A percentile compares a stretch with the other conserved stretches of the same genome.
Evolutionary conservation across 2,888 invertebrate species (phyloP).

Genomic region (Acleris emargana): DNA sequence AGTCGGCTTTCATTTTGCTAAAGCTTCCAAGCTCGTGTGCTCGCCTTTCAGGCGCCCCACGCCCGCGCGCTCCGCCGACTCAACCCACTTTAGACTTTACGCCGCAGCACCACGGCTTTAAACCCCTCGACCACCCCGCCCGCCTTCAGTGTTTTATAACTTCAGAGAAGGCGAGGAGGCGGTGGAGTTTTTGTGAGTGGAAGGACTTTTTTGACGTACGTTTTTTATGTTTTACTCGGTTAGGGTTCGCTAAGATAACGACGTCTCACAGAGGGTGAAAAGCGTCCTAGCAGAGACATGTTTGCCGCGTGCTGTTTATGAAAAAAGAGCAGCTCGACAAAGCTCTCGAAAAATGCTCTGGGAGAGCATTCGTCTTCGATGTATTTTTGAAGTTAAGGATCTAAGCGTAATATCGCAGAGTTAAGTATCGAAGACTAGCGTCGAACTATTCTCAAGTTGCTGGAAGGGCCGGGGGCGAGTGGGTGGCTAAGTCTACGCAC

Average conservation of each 20-base stretch:
- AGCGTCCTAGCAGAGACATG: constrained; percentile 62
- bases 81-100: constrained; percentile 68
- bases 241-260: constrained; percentile 82
- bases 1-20: constrained; percentile 83
- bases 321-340: constrained; percentile 33
- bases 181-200: constrained; percentile 79
- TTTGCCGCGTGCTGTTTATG: constrained; percentile 40
- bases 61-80: constrained; percentile 56
- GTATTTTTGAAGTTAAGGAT: constrained; percentile 28
- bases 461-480: constrained; percentile 58
- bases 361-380: constrained; percentile 30
- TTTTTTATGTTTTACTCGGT: constrained; percentile 83
- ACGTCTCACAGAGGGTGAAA: constrained; percentile 72
- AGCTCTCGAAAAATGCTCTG: constrained; percentile 25
- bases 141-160: constrained; percentile 79
- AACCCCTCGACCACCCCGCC: constrained; percentile 55
- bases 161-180: constrained; percentile 74
- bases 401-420: constrained; percentile 18
- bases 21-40: constrained; percentile 82
- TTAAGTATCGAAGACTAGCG: constrained; percentile 47
- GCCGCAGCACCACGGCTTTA: constrained; percentile 62
- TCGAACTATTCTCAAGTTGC: constrained; percentile 69
- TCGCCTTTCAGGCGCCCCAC: constrained; percentile 73
- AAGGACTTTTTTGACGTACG: constrained; percentile 83
- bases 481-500: constrained; percentile 80